Evolutionary conservation across 2,888 invertebrate species (phyloP).

Genomic region (Drosophila aldrichi): DNA sequence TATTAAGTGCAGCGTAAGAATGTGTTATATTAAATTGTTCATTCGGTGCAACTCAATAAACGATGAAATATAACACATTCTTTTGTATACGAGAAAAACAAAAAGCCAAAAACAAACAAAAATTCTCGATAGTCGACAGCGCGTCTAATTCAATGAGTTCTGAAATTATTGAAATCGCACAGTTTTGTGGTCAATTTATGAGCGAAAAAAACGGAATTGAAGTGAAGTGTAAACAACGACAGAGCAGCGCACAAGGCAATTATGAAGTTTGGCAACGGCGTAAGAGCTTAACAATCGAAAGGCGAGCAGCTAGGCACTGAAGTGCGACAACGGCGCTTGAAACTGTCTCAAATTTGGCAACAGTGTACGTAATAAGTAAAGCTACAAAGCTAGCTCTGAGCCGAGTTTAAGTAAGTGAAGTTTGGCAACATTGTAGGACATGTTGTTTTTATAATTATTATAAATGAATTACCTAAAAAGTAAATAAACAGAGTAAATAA

Average conservation of each 20-base stretch:
- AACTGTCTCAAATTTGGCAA: not conserved
- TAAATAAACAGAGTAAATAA: no score
- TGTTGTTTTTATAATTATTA: no score
- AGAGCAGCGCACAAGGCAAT: not conserved
- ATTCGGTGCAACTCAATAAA: not conserved
- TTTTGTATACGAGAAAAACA: not conserved
- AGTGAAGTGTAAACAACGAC: not conserved
- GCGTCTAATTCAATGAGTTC: not conserved
- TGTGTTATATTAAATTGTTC: not conserved
- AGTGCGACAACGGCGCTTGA: not conserved
- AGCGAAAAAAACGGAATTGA: not conserved
- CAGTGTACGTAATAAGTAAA: not conserved
- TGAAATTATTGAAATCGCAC: not conserved
- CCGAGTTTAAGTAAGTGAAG: no score
- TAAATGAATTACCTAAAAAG: no score
- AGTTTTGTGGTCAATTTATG: not conserved
- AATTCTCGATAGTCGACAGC: conserved; percentile 8
- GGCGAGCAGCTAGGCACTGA: not conserved
- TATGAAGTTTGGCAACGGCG: not conserved
- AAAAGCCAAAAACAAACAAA: not conserved
- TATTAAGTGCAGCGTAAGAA: not conserved
- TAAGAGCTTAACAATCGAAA: not conserved
- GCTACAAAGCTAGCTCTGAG: no score
- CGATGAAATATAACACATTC: no score
- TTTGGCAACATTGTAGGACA: no score